A percentile compares a stretch with the other conserved stretches of the same genome.
These are phyloP conservation scores for Procambarus clarkii DNA, from an alignment of 1,140 invertebrate species.

Conservation along the genomic window DNA sequence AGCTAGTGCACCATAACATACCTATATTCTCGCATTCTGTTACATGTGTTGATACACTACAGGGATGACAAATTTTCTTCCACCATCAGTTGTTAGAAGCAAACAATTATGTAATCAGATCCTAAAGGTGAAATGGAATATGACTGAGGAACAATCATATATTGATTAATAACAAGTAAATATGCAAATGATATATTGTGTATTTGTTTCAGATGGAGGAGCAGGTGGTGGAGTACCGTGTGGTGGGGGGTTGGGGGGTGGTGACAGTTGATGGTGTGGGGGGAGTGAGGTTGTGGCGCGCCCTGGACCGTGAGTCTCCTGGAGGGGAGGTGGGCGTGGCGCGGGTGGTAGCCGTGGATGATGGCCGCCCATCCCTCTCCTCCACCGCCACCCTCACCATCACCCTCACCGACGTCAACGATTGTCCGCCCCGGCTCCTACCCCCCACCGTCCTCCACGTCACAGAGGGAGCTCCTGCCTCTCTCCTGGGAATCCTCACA, in stretches of 20 bases:
- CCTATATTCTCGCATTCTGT: too few species aligned
- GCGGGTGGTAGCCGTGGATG: slow-evolving; percentile 39
- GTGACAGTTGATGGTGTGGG: slow-evolving; percentile 11
- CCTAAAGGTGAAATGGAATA: too few species aligned
- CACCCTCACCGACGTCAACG: slow-evolving; percentile 53
- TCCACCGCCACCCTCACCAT: slow-evolving; percentile 58
- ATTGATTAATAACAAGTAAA: too few species aligned
- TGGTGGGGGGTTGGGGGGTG: slow-evolving; percentile 28
- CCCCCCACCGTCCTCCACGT: slow-evolving; percentile 54
- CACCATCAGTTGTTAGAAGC: too few species aligned
- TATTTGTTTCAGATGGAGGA: not conserved
- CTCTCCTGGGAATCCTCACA: slow-evolving; percentile 50
- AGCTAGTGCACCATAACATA: too few species aligned
- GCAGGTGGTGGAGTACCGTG: slow-evolving; percentile 13
- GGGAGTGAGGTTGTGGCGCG: slow-evolving; percentile 38
- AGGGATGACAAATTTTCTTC: too few species aligned
- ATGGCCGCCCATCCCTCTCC: slow-evolving; percentile 54
- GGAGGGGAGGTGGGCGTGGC: slow-evolving; percentile 38
- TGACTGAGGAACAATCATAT: too few species aligned
- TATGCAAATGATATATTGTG: too few species aligned
- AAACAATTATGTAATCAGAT: too few species aligned
- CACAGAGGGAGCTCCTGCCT: slow-evolving; percentile 38
- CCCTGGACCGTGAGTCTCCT: slow-evolving; percentile 11
- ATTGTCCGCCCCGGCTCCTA: slow-evolving; percentile 54
- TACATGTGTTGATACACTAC: too few species aligned